A percentile compares a stretch with the other conserved stretches of the same genome.
These are phyloP conservation scores for Andrena flavipes DNA, from an alignment of 2,888 invertebrate species.

Conservation along the genomic window DNA sequence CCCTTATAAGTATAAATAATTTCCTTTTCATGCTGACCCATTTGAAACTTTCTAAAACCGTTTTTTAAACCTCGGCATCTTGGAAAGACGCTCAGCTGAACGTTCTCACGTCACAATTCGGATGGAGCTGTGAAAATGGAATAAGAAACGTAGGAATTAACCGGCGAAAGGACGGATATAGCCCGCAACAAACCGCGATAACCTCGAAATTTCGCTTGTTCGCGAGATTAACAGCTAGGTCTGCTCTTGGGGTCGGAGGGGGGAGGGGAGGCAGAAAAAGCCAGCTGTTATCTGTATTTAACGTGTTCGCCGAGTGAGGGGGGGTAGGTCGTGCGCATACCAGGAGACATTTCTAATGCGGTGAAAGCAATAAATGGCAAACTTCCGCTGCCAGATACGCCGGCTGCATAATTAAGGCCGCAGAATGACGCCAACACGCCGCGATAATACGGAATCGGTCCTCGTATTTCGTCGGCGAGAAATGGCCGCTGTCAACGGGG, in stretches of 20 bases:
- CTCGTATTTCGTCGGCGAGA: slow-evolving; percentile 74
- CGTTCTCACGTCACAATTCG: background rate
- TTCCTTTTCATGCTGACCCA: background rate
- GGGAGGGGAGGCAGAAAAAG: slow-evolving; percentile 25
- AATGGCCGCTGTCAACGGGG: slow-evolving; percentile 65
- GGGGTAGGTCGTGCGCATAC: background rate
- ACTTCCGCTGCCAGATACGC: slow-evolving; percentile 60
- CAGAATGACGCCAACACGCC: slow-evolving; percentile 73
- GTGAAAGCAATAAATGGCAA: slow-evolving; percentile 72
- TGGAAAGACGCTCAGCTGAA: slow-evolving; percentile 16
- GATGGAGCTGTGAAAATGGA: background rate
- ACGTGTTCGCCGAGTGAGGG: slow-evolving; percentile 10
- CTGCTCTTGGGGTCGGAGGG: background rate
- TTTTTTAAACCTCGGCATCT: background rate
- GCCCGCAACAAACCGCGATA: background rate
- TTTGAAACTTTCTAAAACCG: background rate
- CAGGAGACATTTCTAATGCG: slow-evolving; percentile 46
- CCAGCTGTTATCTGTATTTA: slow-evolving; percentile 50
- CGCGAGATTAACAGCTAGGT: slow-evolving; percentile 27
- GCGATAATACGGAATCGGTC: slow-evolving; percentile 77
- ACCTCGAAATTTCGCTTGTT: slow-evolving; percentile 26
- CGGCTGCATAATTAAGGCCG: slow-evolving; percentile 76
- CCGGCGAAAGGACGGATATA: no score
- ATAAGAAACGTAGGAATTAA: background rate
- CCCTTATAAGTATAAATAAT: background rate